Evolutionary conservation across 1,140 invertebrate species (phyloP), one percentile per base, ranked within the genome.

Genomic region (Drosophila pectinifera): DNA sequence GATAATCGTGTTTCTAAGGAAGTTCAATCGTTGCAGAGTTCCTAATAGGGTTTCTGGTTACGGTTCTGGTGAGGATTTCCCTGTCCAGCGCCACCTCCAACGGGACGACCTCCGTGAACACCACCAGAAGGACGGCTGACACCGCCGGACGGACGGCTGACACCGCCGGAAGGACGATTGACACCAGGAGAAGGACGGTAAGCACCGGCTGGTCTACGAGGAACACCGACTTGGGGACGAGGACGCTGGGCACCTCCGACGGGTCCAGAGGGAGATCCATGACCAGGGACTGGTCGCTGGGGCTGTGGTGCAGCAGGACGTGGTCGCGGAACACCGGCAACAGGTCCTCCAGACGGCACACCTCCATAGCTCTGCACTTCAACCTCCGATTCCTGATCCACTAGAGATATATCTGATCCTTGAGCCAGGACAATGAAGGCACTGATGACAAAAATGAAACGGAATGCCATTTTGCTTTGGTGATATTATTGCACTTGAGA

Each of bases 381-480:
- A 6, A 38, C 49, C 11, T 24, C 13, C 5, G 67, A 34, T 10
- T 45, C 64, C n/a, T 36, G 67, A 8, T 55, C 24, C 31, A 54
- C 67, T 4, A 64, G 28, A 11, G 67, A 38, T 26, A 69, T 18
- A 46, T 69, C 24, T 0, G 63, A 69, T 48, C 67, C 67, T 46
- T 70, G 64, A 16, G 64, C 10, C 18, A 70, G 42, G 64, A 70
- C 64, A 6, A 70, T 16, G 31, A 70, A 10, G 14, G 42, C 49
- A 48, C 68, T 70, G 51, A 72, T 34, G n/a, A 70, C 34, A 10
- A 57, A 46, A 57, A 72, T 41, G 18, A 34, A 39, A 14, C 20
- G 41, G 42, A 72, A 41, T 5, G 65, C 42, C 68, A 72, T 72
- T 24, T 67, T 64, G 1, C 5, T 18, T 7, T 13, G 38, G 20